These are phyloP conservation scores for Poeciliopsis occidentalis DNA, from an alignment of 2,113 vertebrate species.

Conservation along the genomic window DNA sequence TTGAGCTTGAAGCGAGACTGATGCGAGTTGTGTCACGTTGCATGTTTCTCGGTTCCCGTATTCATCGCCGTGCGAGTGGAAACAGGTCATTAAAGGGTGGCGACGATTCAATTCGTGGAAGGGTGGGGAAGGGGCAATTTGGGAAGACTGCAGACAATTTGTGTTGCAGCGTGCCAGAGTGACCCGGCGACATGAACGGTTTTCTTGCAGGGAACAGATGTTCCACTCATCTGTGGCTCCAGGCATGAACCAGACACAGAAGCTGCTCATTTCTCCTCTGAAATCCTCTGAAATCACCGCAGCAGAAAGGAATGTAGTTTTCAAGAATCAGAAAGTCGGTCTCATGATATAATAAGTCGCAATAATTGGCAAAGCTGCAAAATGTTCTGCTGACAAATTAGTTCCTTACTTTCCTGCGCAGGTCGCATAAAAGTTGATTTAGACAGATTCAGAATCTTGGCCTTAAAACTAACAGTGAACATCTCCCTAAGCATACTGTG, in stretches of 20 bases:
- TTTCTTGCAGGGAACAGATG: conserved; percentile 70
- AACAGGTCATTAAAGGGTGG: conserved; percentile 56
- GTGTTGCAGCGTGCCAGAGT: conserved; percentile 53
- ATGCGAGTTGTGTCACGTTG: neutral
- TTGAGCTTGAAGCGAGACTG: neutral
- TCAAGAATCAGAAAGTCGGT: neutral
- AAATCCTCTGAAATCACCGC: neutral
- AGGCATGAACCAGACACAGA: conserved; percentile 21
- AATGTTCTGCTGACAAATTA: neutral
- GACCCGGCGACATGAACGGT: conserved; percentile 64
- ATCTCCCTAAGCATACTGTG: too few relatives aligned
- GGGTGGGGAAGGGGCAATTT: neutral
- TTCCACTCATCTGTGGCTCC: conserved; percentile 56
- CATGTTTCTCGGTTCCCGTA: neutral
- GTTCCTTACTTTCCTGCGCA: too few relatives aligned
- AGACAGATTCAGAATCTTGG: too few relatives aligned
- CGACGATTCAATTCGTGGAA: too few relatives aligned
- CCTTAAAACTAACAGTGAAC: too few relatives aligned
- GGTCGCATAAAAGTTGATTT: too few relatives aligned
- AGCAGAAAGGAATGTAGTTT: too few relatives aligned
- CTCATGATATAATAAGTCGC: neutral
- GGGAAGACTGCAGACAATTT: conserved; percentile 44
- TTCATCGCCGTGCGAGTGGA: conserved; percentile 7
- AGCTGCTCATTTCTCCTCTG: neutral
- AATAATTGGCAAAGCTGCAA: neutral